Percentiles rank a stretch among this genome's conserved stretches.
Evolutionary conservation across 1,140 invertebrate genomes (phyloP).

Genomic region (Kradibia gibbosae): DNA sequence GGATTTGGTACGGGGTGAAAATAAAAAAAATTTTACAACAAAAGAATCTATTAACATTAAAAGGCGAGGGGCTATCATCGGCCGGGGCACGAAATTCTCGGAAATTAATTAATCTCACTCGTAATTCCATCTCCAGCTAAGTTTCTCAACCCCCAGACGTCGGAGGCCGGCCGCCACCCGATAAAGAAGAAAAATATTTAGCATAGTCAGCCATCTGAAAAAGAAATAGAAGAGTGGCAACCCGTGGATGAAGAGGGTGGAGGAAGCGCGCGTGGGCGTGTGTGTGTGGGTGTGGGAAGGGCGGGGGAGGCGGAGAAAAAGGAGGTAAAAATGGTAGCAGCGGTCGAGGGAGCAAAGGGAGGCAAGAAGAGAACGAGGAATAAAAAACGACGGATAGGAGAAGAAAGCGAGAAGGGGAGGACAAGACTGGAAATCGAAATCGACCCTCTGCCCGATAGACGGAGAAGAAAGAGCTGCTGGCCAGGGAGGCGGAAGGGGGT

Average conservation of each 20-base stretch:
- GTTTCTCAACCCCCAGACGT: not conserved
- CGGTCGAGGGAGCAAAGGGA: slow-evolving; percentile 12
- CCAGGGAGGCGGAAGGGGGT: not conserved
- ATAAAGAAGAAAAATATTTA: slow-evolving; percentile 30
- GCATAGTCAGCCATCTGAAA: slow-evolving; percentile 23
- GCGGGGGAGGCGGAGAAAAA: slow-evolving; percentile 25
- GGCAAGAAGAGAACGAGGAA: slow-evolving; percentile 1
- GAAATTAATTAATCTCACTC: slow-evolving; percentile 26
- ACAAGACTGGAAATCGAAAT: slow-evolving; percentile 44
- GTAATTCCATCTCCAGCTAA: not conserved
- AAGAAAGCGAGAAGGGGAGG: slow-evolving; percentile 20
- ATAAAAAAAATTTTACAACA: not conserved
- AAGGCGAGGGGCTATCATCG: not conserved
- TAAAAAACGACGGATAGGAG: slow-evolving; percentile 14
- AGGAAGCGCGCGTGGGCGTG: no score
- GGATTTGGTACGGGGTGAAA: not conserved
- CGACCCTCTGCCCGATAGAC: slow-evolving; percentile 25
- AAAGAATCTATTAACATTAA: slow-evolving; percentile 2
- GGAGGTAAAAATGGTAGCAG: not conserved
- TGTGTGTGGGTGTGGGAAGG: no score
- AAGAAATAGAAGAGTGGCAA: slow-evolving; percentile 29
- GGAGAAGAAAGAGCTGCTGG: slow-evolving; percentile 11
- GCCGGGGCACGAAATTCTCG: not conserved
- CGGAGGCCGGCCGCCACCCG: no score
- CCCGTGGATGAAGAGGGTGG: not conserved